phyloP scores from a whole-genome alignment of 2,888 invertebrate species.

The Fragum sueziense region DNA sequence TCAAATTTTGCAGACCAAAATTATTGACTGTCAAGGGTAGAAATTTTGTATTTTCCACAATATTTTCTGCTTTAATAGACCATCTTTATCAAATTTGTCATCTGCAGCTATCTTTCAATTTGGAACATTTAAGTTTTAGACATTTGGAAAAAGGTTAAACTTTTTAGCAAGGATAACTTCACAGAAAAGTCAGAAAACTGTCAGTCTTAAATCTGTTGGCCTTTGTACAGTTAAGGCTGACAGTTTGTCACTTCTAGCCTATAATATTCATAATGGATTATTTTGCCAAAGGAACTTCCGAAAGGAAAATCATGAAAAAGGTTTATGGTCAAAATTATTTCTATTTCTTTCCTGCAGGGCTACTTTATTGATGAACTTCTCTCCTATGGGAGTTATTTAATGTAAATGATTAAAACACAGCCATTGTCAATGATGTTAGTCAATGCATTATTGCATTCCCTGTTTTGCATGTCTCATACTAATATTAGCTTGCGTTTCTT shows the following conservation, averaged over 20 bases:
- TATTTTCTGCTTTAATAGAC: too few species aligned
- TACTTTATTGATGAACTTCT: constrained; percentile 11
- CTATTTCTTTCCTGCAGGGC: background rate
- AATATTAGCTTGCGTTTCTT: too few species aligned
- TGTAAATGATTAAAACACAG: constrained; percentile 14
- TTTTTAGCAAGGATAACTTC: too few species aligned
- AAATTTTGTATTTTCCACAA: too few species aligned
- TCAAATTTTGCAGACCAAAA: too few species aligned
- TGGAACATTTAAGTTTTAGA: too few species aligned
- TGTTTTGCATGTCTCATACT: background rate
- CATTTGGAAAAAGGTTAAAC: too few species aligned
- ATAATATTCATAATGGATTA: constrained; percentile 5
- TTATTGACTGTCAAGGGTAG: too few species aligned
- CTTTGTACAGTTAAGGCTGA: background rate
- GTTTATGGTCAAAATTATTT: constrained; percentile 17
- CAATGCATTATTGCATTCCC: background rate
- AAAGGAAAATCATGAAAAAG: background rate
- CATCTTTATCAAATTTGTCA: too few species aligned
- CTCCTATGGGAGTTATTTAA: constrained; percentile 5
- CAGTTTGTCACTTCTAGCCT: background rate
- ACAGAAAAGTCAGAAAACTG: too few species aligned
- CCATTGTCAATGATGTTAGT: constrained; percentile 8
- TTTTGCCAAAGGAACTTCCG: constrained; percentile 10
- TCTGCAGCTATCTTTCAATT: too few species aligned
- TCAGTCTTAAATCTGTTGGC: background rate